Percentiles rank a stretch among this genome's conserved stretches.
Conservation (phyloP, 2,113 vertebrate species). For the Panthera uncia region DNA sequence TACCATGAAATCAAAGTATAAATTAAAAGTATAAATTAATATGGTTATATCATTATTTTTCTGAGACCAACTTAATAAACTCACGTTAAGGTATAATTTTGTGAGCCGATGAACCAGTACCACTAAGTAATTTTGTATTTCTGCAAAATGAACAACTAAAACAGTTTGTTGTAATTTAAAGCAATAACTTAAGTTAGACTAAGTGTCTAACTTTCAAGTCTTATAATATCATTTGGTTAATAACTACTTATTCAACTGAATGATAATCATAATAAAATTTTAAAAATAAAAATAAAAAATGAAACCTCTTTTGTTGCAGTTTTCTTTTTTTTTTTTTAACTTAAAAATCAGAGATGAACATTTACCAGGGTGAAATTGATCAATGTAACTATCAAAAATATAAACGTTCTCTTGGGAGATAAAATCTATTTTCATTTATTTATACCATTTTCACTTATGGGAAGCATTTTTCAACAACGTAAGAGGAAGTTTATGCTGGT, state of each 20-base stretch:
- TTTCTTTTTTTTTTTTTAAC: not conserved
- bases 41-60: not conserved
- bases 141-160: slow-evolving; percentile 22
- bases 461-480: not conserved
- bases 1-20: not conserved
- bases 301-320: not conserved
- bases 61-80: not conserved
- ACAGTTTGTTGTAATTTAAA: slow-evolving; percentile 9
- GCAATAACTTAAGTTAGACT: not conserved
- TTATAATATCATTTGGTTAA: not conserved
- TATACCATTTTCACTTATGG: not conserved
- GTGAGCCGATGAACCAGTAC: not conserved
- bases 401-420: not conserved
- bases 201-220: not conserved
- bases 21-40: not conserved
- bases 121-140: not conserved
- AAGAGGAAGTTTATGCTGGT: not conserved
- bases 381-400: not conserved
- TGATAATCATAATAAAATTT: not conserved
- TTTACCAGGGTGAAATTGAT: not conserved
- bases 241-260: not conserved
- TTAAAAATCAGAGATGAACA: not conserved
- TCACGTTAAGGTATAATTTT: not conserved
- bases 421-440: not conserved
- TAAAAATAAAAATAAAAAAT: no score